These are phyloP conservation scores for Callimorpha dominula DNA, from an alignment of 2,888 invertebrate species.

Conservation along the genomic window DNA sequence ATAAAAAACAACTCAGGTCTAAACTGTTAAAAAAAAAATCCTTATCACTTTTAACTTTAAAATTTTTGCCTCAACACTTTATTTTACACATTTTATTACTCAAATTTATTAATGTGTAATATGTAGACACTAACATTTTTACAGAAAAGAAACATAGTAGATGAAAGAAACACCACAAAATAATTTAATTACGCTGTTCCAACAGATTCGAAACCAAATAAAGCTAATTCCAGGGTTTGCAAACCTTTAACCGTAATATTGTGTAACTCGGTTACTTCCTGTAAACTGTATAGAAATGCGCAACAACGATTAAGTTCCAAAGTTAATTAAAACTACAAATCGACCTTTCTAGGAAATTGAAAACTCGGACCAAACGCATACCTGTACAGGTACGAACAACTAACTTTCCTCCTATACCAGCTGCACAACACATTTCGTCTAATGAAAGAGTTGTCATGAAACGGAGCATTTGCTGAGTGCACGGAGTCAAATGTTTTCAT, in stretches of 20 bases:
- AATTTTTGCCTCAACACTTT: too few species aligned
- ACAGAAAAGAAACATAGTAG: too few species aligned
- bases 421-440: neutral
- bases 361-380: neutral
- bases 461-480: neutral
- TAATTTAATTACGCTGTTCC: too few species aligned
- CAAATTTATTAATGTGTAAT: too few species aligned
- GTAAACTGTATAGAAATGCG: neutral
- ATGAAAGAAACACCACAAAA: too few species aligned
- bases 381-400: neutral
- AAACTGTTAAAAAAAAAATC: too few species aligned
- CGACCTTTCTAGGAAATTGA: neutral
- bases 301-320: neutral
- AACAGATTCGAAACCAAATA: neutral
- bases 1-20: too few species aligned
- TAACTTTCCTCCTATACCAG: neutral
- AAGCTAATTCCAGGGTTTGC: neutral
- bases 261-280: neutral
- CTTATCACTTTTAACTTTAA: too few species aligned
- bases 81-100: too few species aligned
- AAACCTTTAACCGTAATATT: neutral
- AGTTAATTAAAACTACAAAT: neutral
- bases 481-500: neutral
- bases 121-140: too few species aligned
- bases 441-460: neutral